Conservation (phyloP, 2,113 vertebrate species). For the mouse (Mus musculus) region DNA sequence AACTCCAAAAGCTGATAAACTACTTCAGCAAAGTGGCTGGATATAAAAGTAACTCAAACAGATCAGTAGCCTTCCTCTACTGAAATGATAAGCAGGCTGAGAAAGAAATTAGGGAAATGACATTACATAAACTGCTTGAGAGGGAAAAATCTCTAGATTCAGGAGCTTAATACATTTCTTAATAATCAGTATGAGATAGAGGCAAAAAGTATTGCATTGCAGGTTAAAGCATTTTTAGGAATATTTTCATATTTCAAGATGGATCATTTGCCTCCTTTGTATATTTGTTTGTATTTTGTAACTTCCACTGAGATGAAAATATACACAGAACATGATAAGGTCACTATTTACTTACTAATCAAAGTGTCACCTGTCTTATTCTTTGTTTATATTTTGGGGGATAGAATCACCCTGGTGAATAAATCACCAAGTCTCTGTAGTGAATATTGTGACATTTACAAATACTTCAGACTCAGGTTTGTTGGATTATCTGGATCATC, state of each 20-base stretch:
- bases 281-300: neutral
- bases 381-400: neutral
- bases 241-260: neutral
- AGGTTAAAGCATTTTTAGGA: neutral
- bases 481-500: neutral
- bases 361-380: neutral
- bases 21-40: neutral
- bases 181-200: neutral
- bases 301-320: neutral
- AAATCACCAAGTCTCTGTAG: neutral
- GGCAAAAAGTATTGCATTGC: neutral
- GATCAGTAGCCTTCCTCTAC: neutral
- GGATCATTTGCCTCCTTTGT: neutral
- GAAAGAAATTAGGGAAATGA: no score
- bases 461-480: neutral
- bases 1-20: no score
- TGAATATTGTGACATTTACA: neutral
- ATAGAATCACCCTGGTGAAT: neutral
- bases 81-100: neutral
- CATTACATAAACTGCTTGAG: neutral
- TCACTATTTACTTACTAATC: neutral
- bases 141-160: neutral
- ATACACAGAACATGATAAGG: neutral
- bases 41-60: no score
- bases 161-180: neutral